These are phyloP conservation scores for Halesus radiatus DNA, from an alignment of 1,140 invertebrate species.

Conservation along the genomic window DNA sequence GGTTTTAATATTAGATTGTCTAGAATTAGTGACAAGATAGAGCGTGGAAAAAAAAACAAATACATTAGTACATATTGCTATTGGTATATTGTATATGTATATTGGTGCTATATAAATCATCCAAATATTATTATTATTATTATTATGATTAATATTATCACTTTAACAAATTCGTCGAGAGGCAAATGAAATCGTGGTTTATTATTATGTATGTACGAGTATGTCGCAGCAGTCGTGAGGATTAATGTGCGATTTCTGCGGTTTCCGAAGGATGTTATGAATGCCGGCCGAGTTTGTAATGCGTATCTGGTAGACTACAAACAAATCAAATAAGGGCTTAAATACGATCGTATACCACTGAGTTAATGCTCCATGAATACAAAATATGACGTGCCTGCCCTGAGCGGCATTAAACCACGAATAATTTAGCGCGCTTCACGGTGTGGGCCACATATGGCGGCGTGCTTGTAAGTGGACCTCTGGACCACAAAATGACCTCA, in stretches of 20 bases:
- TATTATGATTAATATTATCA: too few relatives aligned
- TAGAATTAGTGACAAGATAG: too few relatives aligned
- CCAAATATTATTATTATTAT: too few relatives aligned
- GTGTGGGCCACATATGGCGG: background rate
- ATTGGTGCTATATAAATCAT: too few relatives aligned
- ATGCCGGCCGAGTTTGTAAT: slow-evolving; percentile 10
- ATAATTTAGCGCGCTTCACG: slow-evolving; percentile 36
- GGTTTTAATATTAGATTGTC: too few relatives aligned
- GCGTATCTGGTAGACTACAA: slow-evolving; percentile 21
- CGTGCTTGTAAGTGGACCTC: background rate
- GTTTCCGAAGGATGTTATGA: slow-evolving; percentile 25
- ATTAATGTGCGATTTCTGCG: slow-evolving; percentile 2
- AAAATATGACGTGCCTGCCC: slow-evolving; percentile 42
- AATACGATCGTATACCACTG: slow-evolving; percentile 36
- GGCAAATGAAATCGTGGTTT: too few relatives aligned
- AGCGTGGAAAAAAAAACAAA: too few relatives aligned
- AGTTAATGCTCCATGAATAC: slow-evolving; percentile 49
- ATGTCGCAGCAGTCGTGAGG: too few relatives aligned
- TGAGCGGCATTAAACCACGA: slow-evolving; percentile 41
- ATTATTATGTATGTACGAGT: too few relatives aligned
- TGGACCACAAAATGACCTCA: background rate
- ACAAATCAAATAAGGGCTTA: slow-evolving; percentile 41
- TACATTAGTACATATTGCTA: too few relatives aligned
- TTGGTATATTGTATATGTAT: too few relatives aligned
- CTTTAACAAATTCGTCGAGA: too few relatives aligned